Percentiles rank a stretch among this genome's conserved stretches.
These are phyloP conservation scores for Pyxicephalus adspersus DNA, from an alignment of 2,113 vertebrate species.

Conservation along the genomic window DNA sequence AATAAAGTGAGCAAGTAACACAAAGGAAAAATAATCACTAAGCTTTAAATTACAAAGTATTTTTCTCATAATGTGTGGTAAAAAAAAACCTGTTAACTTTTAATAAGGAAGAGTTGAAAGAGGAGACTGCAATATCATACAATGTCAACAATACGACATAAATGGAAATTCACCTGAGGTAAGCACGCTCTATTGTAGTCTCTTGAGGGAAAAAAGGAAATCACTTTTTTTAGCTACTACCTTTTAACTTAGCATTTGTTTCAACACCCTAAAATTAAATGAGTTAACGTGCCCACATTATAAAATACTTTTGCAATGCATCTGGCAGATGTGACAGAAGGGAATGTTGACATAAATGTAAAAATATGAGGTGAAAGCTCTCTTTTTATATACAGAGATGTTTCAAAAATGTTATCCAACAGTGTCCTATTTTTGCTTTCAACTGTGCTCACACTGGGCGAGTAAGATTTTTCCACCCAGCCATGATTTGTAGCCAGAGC, in stretches of 20 bases:
- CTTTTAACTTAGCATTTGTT: constrained; percentile 49
- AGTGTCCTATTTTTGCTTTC: background rate
- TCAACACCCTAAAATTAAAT: constrained; percentile 51
- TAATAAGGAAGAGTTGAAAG: constrained; percentile 15
- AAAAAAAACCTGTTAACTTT: constrained; percentile 1
- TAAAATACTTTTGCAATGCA: constrained; percentile 36
- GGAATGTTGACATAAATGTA: constrained; percentile 36
- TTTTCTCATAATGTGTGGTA: background rate
- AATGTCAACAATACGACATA: constrained; percentile 52
- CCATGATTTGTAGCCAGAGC: background rate
- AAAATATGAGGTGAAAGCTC: constrained; percentile 31
- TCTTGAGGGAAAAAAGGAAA: constrained; percentile 45
- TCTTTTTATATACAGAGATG: constrained; percentile 18
- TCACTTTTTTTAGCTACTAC: no score
- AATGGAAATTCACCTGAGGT: constrained; percentile 43
- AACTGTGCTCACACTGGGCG: background rate
- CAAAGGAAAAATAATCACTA: background rate
- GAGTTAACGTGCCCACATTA: constrained; percentile 37
- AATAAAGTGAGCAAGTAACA: background rate
- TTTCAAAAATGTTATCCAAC: background rate
- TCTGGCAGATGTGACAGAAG: constrained; percentile 37
- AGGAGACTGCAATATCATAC: constrained; percentile 41
- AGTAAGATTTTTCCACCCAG: background rate
- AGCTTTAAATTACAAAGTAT: background rate
- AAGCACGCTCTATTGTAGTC: constrained; percentile 35